Conservation (phyloP, 1,140 invertebrate species). For the Zaprionus nigranus region DNA sequence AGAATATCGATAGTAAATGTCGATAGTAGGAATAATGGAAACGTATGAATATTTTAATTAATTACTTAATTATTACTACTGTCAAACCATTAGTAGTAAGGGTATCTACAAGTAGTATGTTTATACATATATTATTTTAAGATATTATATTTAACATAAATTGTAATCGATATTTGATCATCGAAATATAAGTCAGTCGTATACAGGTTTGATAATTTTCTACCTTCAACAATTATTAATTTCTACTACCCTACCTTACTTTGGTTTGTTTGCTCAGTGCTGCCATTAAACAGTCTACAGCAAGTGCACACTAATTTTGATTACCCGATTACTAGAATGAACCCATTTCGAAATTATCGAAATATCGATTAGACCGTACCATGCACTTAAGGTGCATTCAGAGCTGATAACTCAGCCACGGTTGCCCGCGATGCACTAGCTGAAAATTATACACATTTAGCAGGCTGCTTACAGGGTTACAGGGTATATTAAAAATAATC, state of each 20-base stretch:
- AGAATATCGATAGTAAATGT: not conserved
- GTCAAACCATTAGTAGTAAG: too few species aligned
- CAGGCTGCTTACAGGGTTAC: not conserved
- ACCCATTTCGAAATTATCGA: not conserved
- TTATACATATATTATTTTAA: too few species aligned
- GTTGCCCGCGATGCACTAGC: not conserved
- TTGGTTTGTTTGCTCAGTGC: not conserved
- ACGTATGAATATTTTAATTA: too few species aligned
- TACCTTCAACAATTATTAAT: too few species aligned
- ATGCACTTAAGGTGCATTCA: not conserved
- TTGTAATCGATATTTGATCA: too few species aligned
- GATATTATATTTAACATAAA: too few species aligned
- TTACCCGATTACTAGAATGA: not conserved
- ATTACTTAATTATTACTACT: too few species aligned
- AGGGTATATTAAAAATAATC: constrained; percentile 14
- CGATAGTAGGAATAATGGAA: not conserved
- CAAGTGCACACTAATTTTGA: not conserved
- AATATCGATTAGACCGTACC: not conserved
- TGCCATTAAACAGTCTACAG: not conserved
- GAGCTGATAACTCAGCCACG: not conserved
- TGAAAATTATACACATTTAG: constrained; percentile 4
- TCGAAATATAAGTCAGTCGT: too few species aligned
- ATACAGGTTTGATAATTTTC: too few species aligned
- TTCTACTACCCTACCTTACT: not conserved
- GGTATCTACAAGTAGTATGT: too few species aligned